Evolutionary conservation across 2,797 vertebrate genomes (phyloP).

Genomic region (Catamblyrhynchus diadema): DNA sequence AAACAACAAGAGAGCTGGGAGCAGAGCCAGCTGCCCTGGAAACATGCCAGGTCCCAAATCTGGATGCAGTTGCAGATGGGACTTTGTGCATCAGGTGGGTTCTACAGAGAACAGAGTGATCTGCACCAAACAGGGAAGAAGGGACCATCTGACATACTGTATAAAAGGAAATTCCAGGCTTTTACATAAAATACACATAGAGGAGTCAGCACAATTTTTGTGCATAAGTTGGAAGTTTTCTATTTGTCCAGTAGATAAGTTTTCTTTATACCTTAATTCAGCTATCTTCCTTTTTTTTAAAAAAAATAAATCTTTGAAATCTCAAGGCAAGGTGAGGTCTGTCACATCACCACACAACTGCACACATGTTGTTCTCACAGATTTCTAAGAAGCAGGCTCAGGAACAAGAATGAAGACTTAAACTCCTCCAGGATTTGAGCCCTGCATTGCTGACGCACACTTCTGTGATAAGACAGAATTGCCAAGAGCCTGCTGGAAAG

Average conservation of each 20-base stretch:
- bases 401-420: not conserved
- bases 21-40: not conserved
- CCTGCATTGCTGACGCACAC: not conserved
- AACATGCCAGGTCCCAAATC: accelerated
- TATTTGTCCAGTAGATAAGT: not conserved
- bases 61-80: accelerated
- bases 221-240: not conserved
- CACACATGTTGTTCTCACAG: not conserved
- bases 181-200: not conserved
- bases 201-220: not conserved
- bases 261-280: not conserved
- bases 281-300: not conserved
- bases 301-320: not conserved
- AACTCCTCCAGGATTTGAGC: not conserved
- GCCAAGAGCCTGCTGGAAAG: not conserved
- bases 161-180: not conserved
- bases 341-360: not conserved
- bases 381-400: not conserved
- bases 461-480: not conserved
- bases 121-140: not conserved
- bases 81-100: not conserved
- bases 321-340: not conserved
- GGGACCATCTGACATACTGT: not conserved
- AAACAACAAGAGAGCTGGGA: not conserved
- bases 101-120: not conserved